A percentile compares a stretch with the other conserved stretches of the same genome.
These are phyloP conservation scores for Hoplodrina ambigua DNA, from an alignment of 2,888 invertebrate species.

Conservation along the genomic window DNA sequence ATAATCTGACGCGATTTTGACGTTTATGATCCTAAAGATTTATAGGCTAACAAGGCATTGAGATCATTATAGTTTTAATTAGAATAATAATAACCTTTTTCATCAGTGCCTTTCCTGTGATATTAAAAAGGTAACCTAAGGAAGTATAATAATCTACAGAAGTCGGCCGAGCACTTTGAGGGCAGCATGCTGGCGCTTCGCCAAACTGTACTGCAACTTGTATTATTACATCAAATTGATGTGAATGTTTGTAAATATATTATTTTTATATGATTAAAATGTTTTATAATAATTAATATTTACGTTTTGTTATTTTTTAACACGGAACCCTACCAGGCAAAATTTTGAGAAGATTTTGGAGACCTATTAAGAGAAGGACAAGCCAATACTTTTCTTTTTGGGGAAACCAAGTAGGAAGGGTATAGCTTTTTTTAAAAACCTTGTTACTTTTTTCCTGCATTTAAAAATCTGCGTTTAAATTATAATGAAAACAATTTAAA, in stretches of 20 bases:
- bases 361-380: no score
- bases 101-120: slow-evolving; percentile 30
- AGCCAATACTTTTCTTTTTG: neutral
- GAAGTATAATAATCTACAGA: slow-evolving; percentile 31
- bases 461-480: neutral
- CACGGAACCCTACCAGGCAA: neutral
- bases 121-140: slow-evolving; percentile 34
- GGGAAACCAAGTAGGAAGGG: no score
- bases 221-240: slow-evolving; percentile 88
- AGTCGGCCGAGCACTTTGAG: slow-evolving; percentile 63
- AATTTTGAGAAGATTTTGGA: no score
- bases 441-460: no score
- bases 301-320: slow-evolving; percentile 47
- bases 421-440: neutral
- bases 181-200: slow-evolving; percentile 70
- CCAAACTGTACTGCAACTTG: slow-evolving; percentile 79
- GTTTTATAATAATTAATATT: slow-evolving; percentile 75
- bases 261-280: slow-evolving; percentile 86
- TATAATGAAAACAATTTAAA: neutral
- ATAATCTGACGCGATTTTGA: slow-evolving; percentile 48
- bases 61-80: slow-evolving; percentile 17
- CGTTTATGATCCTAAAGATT: slow-evolving; percentile 19
- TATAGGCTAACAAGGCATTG: slow-evolving; percentile 10
- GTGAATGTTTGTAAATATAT: slow-evolving; percentile 88
- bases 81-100: slow-evolving; percentile 12